A percentile compares a stretch with the other conserved stretches of the same genome.
These are phyloP conservation scores for Trypoxylon attenuatum DNA, from an alignment of 2,888 invertebrate genomes.

Conservation along the genomic window DNA sequence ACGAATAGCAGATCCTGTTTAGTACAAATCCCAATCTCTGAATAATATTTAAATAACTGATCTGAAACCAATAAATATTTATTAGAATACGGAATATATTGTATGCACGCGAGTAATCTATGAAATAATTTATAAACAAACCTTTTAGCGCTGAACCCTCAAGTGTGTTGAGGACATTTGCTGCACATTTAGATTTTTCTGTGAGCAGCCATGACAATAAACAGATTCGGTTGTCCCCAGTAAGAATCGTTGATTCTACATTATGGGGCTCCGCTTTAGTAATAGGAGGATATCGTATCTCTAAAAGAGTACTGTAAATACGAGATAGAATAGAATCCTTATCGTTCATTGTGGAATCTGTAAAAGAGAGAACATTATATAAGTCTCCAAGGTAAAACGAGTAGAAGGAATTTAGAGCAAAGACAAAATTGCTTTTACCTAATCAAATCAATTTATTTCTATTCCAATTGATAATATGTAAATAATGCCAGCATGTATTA, in stretches of 20 bases:
- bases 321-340: constrained; percentile 38
- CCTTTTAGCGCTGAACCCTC: constrained; percentile 49
- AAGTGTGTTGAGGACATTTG: constrained; percentile 42
- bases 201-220: constrained; percentile 60
- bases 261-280: constrained; percentile 50
- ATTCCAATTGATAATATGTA: too few relatives aligned
- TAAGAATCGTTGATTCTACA: constrained; percentile 50
- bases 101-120: neutral
- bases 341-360: constrained; percentile 30
- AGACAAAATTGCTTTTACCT: too few relatives aligned
- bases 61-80: constrained; percentile 41
- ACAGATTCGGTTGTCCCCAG: constrained; percentile 51
- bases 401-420: too few relatives aligned
- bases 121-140: constrained; percentile 22
- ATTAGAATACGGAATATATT: neutral
- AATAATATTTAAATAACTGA: constrained; percentile 55
- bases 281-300: constrained; percentile 61
- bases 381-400: too few relatives aligned
- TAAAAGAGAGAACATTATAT: neutral
- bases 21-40: constrained; percentile 58
- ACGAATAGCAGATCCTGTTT: constrained; percentile 58
- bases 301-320: constrained; percentile 55
- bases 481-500: too few relatives aligned
- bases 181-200: constrained; percentile 33
- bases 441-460: too few relatives aligned